phyloP scores from a whole-genome alignment of 2,113 vertebrate species.

The Capreolus pygargus region DNA sequence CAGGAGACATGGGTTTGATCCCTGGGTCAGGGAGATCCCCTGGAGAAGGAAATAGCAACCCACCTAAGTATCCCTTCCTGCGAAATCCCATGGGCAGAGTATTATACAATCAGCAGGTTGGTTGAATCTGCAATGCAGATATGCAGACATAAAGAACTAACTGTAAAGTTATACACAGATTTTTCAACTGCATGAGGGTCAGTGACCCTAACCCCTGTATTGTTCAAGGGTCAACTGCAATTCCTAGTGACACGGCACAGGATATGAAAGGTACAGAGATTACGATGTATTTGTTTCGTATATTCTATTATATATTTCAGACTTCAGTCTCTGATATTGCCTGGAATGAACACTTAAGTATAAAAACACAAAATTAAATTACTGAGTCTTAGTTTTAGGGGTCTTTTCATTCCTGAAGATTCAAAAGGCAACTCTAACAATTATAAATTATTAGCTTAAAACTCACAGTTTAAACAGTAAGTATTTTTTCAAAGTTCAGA shows the following conservation, averaged over 20 bases:
- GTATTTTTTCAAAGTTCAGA: slow-evolving; percentile 4
- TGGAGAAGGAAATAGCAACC: background rate
- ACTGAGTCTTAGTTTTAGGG: background rate
- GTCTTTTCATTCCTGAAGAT: background rate
- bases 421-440: background rate
- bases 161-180: background rate
- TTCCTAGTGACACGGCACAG: background rate
- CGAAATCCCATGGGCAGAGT: background rate
- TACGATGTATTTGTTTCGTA: background rate
- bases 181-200: background rate
- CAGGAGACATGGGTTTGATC: background rate
- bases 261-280: background rate
- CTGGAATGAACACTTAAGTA: background rate
- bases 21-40: background rate
- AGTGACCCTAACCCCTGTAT: background rate
- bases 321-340: background rate
- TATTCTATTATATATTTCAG: background rate
- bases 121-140: background rate
- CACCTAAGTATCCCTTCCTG: background rate
- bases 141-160: background rate
- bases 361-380: slow-evolving; percentile 24
- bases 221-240: background rate
- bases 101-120: background rate
- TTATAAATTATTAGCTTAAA: background rate
- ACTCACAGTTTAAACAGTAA: slow-evolving; percentile 18